Evolutionary conservation across 1,140 invertebrate species (phyloP), one percentile per base, ranked within the genome.

Genomic region (Carposina sasakii): DNA sequence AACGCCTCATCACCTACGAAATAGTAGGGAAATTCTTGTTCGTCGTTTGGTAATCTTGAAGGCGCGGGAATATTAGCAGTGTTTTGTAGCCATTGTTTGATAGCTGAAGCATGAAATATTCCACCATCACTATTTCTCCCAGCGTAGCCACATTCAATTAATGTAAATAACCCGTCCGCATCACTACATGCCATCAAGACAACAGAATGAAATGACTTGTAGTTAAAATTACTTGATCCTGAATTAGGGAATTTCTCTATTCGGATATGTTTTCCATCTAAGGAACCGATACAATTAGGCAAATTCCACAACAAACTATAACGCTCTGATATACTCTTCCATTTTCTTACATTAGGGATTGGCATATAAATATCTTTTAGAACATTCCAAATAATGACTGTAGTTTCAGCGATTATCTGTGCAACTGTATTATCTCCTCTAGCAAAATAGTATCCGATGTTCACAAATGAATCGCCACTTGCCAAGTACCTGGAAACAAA

Each of bases 191-290:
- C 46, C 13, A 48, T 16, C 24, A 48, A 48, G 28, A 48, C 19
- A 21, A 46, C 28, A 28, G 46, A 48, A 15, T 48, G 22, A 48
- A 21, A 48, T 2, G 13, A 15, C 33, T 52, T 46, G 31, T 52
- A 52, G 20, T 52, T 52, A 24, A 36, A 52, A 26, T 52, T 52
- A 15, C 10, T 26, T 41, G 50, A 52, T 22, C 50, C 50, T 19
- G 34, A 2, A 13, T 46, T 45, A 20, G 50, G 42, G 12, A 28
- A 52, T 39, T 52, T 45, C 13, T 52, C 19, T 40, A 52, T 41
- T n/a, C 42, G 0, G 17, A 45, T 31, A 33, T 52, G 50, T 33
- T 52, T 52, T 2, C 49, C 49, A 26, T 52, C 49, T 2, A 44
- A 26, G 0, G 49, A 24, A 15, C 41, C 41, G 0, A 52, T 1